A percentile compares a stretch with the other conserved stretches of the same genome.
Conservation (phyloP, 1,140 invertebrate genomes). For the Thaumetopoea pityocampa region DNA sequence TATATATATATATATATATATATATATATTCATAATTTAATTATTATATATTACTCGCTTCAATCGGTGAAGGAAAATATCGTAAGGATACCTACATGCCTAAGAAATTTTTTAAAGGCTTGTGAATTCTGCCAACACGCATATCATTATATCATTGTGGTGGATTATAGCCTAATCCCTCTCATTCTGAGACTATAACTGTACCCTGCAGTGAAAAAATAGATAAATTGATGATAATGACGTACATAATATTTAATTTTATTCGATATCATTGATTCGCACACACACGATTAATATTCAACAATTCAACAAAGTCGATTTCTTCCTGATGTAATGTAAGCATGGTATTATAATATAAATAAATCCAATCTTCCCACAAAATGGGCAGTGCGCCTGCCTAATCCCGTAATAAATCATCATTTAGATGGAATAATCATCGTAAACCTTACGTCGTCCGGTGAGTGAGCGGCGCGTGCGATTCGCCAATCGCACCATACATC, state of each 20-base stretch:
- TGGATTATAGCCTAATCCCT: too few relatives aligned
- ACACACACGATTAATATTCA: too few relatives aligned
- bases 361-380: conserved; percentile 57
- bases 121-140: too few relatives aligned
- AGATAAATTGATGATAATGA: too few relatives aligned
- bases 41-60: too few relatives aligned
- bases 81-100: too few relatives aligned
- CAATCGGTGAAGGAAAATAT: too few relatives aligned
- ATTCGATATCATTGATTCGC: too few relatives aligned
- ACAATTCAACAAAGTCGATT: conserved; percentile 25
- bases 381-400: conserved; percentile 56
- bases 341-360: conserved; percentile 54
- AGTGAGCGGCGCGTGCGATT: conserved; percentile 24
- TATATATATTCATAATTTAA: neutral
- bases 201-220: too few relatives aligned
- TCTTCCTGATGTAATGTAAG: conserved; percentile 28
- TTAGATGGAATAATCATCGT: conserved; percentile 69
- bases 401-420: conserved; percentile 72
- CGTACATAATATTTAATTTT: neutral
- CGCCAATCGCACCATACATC: conserved; percentile 43
- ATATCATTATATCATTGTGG: too few relatives aligned
- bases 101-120: too few relatives aligned
- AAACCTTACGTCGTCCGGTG: conserved; percentile 43
- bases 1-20: neutral
- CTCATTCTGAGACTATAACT: too few relatives aligned